Percentiles rank a stretch among this genome's conserved stretches.
Evolutionary conservation across 2,888 invertebrate genomes (phyloP).

Genomic region (Dynastes grantii): DNA sequence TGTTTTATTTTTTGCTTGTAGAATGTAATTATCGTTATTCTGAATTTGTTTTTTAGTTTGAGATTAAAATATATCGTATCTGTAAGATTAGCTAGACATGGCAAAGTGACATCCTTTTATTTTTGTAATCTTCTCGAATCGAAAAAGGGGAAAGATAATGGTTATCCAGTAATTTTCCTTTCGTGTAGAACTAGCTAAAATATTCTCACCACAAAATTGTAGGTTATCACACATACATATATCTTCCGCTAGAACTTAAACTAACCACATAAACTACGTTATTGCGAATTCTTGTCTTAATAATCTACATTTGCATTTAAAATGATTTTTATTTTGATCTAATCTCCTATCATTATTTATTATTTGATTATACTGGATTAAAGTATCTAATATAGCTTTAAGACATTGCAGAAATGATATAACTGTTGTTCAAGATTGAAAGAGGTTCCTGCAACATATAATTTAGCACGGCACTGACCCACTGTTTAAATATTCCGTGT

Average conservation of each 20-base stretch:
- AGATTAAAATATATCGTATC: no score
- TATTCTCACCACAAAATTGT: no score
- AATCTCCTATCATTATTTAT: conserved; percentile 31
- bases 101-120: no score
- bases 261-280: neutral
- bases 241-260: neutral
- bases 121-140: no score
- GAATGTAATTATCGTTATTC: no score
- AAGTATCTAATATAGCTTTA: conserved; percentile 23
- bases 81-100: no score
- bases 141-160: no score
- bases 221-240: no score
- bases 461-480: conserved; percentile 40
- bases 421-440: conserved; percentile 29
- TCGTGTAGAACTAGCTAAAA: no score
- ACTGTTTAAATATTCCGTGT: conserved; percentile 33
- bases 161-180: no score
- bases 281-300: conserved; percentile 4
- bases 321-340: conserved; percentile 21
- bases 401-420: conserved; percentile 25
- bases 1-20: no score
- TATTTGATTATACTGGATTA: conserved; percentile 11
- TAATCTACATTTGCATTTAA: conserved; percentile 28
- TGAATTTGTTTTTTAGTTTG: no score
- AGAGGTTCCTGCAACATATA: conserved; percentile 21